These are phyloP conservation scores for Pterocles orientalis DNA, from an alignment of 2,113 vertebrate genomes.

Conservation along the genomic window DNA sequence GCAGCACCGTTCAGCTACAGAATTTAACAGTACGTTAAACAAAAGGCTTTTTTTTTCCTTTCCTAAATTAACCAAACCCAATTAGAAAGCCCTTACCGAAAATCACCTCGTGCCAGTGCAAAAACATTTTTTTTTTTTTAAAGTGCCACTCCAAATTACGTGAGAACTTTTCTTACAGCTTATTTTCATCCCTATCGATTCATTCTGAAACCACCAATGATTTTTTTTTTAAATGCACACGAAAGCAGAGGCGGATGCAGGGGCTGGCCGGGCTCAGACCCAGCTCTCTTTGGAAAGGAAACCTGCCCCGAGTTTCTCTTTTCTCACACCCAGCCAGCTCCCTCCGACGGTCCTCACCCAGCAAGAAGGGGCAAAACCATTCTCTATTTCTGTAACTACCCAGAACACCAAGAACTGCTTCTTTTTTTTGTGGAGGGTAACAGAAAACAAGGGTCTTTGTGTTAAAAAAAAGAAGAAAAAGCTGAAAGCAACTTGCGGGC, in stretches of 20 bases:
- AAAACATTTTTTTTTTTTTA: neutral
- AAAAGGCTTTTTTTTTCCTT: neutral
- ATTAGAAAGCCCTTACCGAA: neutral
- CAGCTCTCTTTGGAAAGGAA: neutral
- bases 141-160: neutral
- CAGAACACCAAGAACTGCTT: neutral
- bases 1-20: neutral
- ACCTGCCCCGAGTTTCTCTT: neutral
- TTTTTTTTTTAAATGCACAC: neutral
- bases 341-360: neutral
- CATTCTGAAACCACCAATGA: conserved; percentile 31
- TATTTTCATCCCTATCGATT: conserved; percentile 49
- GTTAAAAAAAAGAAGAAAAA: neutral
- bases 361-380: neutral
- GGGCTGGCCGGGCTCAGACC: neutral
- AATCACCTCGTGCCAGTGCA: neutral
- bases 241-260: neutral
- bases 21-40: neutral
- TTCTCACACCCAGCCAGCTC: neutral
- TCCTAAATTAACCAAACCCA: neutral
- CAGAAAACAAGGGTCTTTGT: neutral
- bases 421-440: neutral
- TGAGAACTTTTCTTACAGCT: conserved; percentile 2
- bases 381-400: neutral
- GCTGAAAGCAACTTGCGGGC: neutral